A percentile compares a stretch with the other conserved stretches of the same genome.
Evolutionary conservation across 2,797 vertebrate genomes (phyloP).

Genomic region (Siniperca obscura): DNA sequence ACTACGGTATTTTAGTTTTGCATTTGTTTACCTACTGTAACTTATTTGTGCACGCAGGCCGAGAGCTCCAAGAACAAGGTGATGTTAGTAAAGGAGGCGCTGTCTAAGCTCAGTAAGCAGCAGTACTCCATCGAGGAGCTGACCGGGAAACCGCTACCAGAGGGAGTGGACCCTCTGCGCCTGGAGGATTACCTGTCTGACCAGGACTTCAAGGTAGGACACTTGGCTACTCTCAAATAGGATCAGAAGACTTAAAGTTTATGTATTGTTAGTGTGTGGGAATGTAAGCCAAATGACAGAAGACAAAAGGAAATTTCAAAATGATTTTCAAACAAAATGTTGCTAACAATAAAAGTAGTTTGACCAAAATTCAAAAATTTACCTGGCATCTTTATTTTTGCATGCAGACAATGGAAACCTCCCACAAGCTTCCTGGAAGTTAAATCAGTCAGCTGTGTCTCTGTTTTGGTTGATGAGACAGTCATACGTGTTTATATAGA

Average conservation of each 20-base stretch:
- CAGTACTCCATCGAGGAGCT: constrained; percentile 87
- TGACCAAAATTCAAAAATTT: neutral
- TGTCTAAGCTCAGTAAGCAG: constrained; percentile 83
- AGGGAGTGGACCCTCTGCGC: constrained; percentile 87
- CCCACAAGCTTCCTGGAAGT: neutral
- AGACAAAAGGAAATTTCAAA: neutral
- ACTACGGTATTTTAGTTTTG: neutral
- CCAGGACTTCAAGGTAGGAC: constrained; percentile 85
- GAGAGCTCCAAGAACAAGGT: constrained; percentile 81
- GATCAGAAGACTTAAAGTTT: neutral
- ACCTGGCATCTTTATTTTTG: too few relatives aligned
- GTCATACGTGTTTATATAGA: neutral
- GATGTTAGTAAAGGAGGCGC: constrained; percentile 84
- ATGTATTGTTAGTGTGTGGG: neutral
- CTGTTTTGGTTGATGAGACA: neutral
- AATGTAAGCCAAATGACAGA: neutral
- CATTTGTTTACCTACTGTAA: neutral
- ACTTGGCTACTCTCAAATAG: neutral
- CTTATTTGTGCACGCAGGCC: constrained; percentile 50
- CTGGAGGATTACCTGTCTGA: constrained; percentile 88
- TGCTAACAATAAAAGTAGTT: neutral
- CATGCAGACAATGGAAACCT: neutral
- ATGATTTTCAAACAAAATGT: neutral
- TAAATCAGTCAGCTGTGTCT: neutral
- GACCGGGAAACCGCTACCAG: constrained; percentile 82